Base-by-base conservation (phyloP, 2,888 invertebrate genomes). In the Tetragonula carbonaria region DNA sequence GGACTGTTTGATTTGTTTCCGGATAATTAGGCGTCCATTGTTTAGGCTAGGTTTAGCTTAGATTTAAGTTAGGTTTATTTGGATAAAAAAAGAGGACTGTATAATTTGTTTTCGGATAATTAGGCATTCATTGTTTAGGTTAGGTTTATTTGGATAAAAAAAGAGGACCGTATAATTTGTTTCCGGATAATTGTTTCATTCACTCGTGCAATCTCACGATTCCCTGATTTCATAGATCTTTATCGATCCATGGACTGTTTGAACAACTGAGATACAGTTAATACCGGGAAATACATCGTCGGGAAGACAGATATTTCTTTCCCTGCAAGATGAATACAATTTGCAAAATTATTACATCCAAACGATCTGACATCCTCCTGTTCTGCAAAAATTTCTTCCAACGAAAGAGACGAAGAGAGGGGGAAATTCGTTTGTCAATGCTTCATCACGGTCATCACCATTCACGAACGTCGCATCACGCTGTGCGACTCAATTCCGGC, bases 151-250 rank as follows among this genome's bases (percentile, higher is more conserved):
- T 63, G 28, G 8, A 11, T 38, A 23, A 53, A 38, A 53, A 21
- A 4, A 11, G 21, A 2, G 1, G 21, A 78, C 53, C 63, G 28
- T 13, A 16, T 63, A 38, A 65, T 28, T 62, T 16, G 53, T 63
- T 55, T 73, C 78, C 78, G 73, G 78, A 45, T 65, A 73, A 73
- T 78, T 78, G 73, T 73, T 55, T 65, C 45, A 3, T 28, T 21
- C 38, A 13, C n/a, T 65, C 13, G 28, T 28, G 21, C 3, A 73
- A 28, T 78, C 78, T 45, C 78, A 65, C 73, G 55, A 73, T 45
- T 38, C 21, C 21, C 55, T 73, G 28, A 73, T 78, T 73, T 78
- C 78, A 16, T 18, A 55, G 78, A 28, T 78, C 55, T 38, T 2
- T 55, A 73, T 78, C 73, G 21, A 63, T 50, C 45, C 21, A 45